Conservation (phyloP, 2,113 vertebrate genomes). For the Poeciliopsis occidentalis region DNA sequence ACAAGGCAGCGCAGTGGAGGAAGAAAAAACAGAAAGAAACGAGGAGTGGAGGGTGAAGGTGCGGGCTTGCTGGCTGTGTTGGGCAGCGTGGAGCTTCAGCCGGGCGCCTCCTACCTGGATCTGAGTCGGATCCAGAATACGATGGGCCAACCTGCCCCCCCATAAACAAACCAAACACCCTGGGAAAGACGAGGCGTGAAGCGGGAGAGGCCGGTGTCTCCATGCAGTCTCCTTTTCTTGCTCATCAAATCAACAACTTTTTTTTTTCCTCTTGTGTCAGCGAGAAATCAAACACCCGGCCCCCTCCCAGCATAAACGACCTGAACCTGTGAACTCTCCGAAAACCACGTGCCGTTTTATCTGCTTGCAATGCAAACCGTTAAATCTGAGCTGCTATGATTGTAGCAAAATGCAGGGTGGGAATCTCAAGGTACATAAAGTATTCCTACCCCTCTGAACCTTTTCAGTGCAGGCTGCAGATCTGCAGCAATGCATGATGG, state of each 20-base stretch:
- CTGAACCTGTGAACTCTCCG: constrained; percentile 58
- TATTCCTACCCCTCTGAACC: too few relatives aligned
- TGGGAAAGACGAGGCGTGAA: constrained; percentile 77
- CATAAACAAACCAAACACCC: constrained; percentile 80
- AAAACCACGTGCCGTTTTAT: constrained; percentile 57
- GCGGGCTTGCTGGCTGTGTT: constrained; percentile 47
- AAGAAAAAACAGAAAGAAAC: background rate
- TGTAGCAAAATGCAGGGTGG: too few relatives aligned
- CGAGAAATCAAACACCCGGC: constrained; percentile 72
- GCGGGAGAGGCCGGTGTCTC: constrained; percentile 68
- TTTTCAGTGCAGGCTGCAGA: too few relatives aligned
- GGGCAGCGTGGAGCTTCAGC: constrained; percentile 30
- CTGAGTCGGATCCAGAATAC: constrained; percentile 40
- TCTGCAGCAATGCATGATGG: too few relatives aligned
- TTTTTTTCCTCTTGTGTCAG: constrained; percentile 77
- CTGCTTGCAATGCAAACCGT: constrained; percentile 40
- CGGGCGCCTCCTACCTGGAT: constrained; percentile 61
- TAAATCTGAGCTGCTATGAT: constrained; percentile 4
- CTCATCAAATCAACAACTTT: constrained; percentile 47
- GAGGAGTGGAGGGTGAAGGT: constrained; percentile 39
- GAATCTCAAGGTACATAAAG: too few relatives aligned
- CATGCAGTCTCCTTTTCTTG: constrained; percentile 27
- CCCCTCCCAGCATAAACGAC: constrained; percentile 47
- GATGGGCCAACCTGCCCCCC: constrained; percentile 63
- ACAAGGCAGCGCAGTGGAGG: constrained; percentile 55